phyloP scores from a whole-genome alignment of 2,113 vertebrate species.

The Apus apus region DNA sequence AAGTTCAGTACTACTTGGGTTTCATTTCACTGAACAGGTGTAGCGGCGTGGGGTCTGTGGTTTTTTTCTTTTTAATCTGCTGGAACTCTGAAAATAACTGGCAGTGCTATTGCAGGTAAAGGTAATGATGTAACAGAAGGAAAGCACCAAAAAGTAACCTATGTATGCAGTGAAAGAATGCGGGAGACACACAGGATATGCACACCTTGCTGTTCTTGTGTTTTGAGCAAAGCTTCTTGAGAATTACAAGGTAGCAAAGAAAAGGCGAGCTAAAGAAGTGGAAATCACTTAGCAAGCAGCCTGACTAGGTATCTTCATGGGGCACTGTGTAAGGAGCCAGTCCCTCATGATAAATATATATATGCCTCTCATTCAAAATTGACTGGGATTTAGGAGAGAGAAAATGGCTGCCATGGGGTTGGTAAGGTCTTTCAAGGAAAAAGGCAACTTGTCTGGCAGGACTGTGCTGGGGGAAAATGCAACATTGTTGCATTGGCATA shows the following conservation, averaged over 20 bases:
- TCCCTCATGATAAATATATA: no score
- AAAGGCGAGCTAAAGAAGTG: not conserved
- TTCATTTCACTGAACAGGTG: not conserved
- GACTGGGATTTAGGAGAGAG: no score
- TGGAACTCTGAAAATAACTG: not conserved
- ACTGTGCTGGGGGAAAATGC: no score
- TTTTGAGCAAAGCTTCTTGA: not conserved
- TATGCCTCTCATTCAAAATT: no score
- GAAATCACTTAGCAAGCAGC: not conserved
- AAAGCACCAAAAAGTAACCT: not conserved
- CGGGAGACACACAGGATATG: rapidly evolving
- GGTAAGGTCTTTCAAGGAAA: no score
- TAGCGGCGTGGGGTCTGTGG: not conserved
- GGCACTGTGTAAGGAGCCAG: no score
- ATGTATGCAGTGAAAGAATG: not conserved
- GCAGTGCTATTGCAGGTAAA: not conserved
- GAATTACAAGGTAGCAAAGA: not conserved
- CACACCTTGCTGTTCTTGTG: not conserved
- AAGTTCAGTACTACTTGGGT: not conserved
- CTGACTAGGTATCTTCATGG: not conserved
- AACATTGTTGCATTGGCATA: no score
- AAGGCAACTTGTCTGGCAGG: no score
- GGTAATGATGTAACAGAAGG: not conserved
- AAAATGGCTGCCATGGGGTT: no score
- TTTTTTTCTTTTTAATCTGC: not conserved